Conservation (phyloP, 2,888 invertebrate genomes). For the Timema podura region DNA sequence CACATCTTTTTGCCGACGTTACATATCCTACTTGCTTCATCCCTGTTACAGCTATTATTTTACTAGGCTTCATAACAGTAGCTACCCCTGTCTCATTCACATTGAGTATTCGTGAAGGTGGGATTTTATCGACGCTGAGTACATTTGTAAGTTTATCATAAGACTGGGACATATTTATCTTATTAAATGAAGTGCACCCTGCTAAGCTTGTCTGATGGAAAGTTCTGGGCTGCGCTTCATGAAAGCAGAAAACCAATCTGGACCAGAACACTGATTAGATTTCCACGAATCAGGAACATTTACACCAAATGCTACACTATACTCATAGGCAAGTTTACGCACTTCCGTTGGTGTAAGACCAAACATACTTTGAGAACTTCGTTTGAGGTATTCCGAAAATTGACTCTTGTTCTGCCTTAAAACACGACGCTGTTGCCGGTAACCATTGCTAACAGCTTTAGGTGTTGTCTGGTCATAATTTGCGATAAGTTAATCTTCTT, state of each 20-base stretch:
- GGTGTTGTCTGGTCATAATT: no score
- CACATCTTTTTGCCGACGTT: slow-evolving; percentile 36
- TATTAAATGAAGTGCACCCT: slow-evolving; percentile 30
- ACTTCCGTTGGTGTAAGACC: neutral
- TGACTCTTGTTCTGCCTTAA: slow-evolving; percentile 9
- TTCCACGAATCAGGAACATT: slow-evolving; percentile 15
- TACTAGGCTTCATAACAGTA: slow-evolving; percentile 31
- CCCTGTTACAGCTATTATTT: slow-evolving; percentile 31
- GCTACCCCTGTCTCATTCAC: slow-evolving; percentile 33
- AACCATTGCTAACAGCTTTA: slow-evolving; percentile 7
- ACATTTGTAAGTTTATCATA: slow-evolving; percentile 31
- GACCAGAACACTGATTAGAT: neutral
- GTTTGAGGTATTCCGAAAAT: neutral
- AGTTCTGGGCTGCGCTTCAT: slow-evolving; percentile 31
- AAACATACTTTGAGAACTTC: slow-evolving; percentile 9
- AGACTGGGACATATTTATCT: slow-evolving; percentile 30
- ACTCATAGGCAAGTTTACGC: slow-evolving; percentile 20
- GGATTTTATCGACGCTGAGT: slow-evolving; percentile 26
- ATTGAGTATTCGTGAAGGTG: slow-evolving; percentile 30
- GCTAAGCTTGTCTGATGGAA: slow-evolving; percentile 31
- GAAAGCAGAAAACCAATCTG: slow-evolving; percentile 30
- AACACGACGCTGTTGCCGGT: slow-evolving; percentile 12
- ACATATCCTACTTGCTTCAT: slow-evolving; percentile 34
- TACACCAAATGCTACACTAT: neutral
- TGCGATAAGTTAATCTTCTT: slow-evolving; percentile 1